These are phyloP conservation scores for Sebastes glaucus DNA, from an alignment of 2,797 vertebrate genomes.

Conservation along the genomic window DNA sequence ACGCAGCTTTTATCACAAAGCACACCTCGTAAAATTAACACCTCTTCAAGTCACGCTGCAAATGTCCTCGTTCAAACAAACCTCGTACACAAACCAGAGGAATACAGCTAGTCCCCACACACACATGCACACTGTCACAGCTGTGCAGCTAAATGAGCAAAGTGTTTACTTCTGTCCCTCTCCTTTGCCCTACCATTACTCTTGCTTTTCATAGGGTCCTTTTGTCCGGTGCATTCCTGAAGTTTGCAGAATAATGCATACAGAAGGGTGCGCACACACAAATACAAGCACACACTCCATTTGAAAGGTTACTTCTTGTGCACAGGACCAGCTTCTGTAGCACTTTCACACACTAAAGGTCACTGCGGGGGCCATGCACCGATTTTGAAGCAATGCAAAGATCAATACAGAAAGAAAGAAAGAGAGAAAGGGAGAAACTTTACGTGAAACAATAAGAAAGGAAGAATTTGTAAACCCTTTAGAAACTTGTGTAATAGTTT, in stretches of 20 bases:
- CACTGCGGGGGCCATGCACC: not conserved
- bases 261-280: conserved; percentile 21
- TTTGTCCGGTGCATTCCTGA: conserved; percentile 65
- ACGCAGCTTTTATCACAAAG: conserved; percentile 67
- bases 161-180: conserved; percentile 70
- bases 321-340: not conserved
- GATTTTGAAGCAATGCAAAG: not conserved
- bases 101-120: conserved; percentile 28
- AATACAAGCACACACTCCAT: conserved; percentile 10
- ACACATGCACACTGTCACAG: conserved; percentile 63
- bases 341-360: conserved; percentile 13
- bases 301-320: conserved; percentile 39
- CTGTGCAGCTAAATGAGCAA: conserved; percentile 73
- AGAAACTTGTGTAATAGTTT: not conserved
- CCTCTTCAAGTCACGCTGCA: conserved; percentile 62
- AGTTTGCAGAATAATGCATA: conserved; percentile 53
- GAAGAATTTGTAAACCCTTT: not conserved
- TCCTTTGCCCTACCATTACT: conserved; percentile 51
- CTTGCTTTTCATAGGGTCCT: conserved; percentile 50
- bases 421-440: not conserved
- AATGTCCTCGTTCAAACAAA: conserved; percentile 67
- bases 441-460: not conserved
- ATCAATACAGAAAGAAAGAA: not conserved
- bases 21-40: conserved; percentile 76
- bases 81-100: conserved; percentile 34